Evolutionary conservation across 2,113 vertebrate species (phyloP), one percentile per base, ranked within the genome.

Genomic region (Ranitomeya variabilis): DNA sequence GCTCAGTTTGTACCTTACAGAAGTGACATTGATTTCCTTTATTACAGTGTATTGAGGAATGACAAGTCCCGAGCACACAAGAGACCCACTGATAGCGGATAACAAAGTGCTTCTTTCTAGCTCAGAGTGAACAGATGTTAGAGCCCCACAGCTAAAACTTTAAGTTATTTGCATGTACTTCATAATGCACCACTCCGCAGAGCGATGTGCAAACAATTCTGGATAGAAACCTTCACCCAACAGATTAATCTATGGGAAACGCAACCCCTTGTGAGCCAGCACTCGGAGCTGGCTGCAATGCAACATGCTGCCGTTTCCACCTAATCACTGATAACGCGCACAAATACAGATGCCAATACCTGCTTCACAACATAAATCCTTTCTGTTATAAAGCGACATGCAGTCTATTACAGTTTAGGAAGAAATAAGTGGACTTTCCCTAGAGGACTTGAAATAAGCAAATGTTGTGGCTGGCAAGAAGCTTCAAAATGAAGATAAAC

Each of bases 1-100:
- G 80, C 62, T 74, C 80, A 16, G 79, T 76, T 59, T 83, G 80
- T 83, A 88, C 80, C 69, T 83, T 74, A 88, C 87, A 83, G 45
- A 84, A 88, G 84, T 84, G 57, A 89, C 87, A 89, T 89, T 78
- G 87, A 89, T 89, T 89, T 89, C 69, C 80, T 89, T 84, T 89
- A 89, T 89, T 89, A 78, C 80, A 89, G 78, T 89, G 87, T 78
- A 77, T 16, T 89, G 87, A 83, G 78, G 83, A 89, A 89, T 84
- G 64, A 83, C 59, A 89, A 84, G 71, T 89, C 60, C 37, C 81
- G 16, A 77, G 80, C 71, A 67, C 87, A 89, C 87, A 55, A 84
- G 87, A 88, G 87, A 89, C 87, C 62, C 59, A 84, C 60, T 84
- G 71, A 89, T 89, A 76, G 77, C 87, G 73, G 78, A 84, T 84